Evolutionary conservation across 2,888 invertebrate genomes (phyloP), one percentile per base, ranked within the genome.

Genomic region (Acleris emargana): DNA sequence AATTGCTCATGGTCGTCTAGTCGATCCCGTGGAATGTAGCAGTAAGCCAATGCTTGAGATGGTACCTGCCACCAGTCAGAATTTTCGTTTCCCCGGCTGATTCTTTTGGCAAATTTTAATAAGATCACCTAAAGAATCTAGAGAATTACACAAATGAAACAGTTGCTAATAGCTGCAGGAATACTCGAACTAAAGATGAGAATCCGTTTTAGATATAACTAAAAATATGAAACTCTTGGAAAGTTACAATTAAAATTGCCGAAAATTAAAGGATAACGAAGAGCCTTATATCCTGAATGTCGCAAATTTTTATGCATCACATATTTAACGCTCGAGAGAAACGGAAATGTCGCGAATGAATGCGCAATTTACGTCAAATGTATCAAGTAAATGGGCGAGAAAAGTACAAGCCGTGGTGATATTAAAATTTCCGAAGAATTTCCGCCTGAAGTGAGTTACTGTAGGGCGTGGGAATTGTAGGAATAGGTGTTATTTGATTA

Each of bases 321-420:
- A 43, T 50, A 43, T 49, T 58, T 38, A 58, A 42, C 38, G 50
- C 62, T 42, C 43, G 25, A n/a, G 45, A 45, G 45, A 45, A 50
- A 20, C 16, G 43, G 55, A 43, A 54, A 62, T 50, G 52, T 43
- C 67, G 49, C 60, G 63, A 64, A 62, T 67, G 67, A 69, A 63
- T 68, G 68, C 74, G 79, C 82, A 82, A 84, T 88, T 87, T 80
- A 74, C 80, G 79, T 84, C 78, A 77, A 81, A 85, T 84, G 78
- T 84, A 82, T 86, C 83, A 86, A 79, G 75, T 76, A 76, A 83
- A 85, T 77, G 77, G 78, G 73, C 72, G 68, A 68, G 70, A 76
- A 60, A 80, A 79, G 77, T 79, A 75, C 77, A 77, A 78, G 75
- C 71, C 68, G 69, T 67, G 73, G 74, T 68, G 69, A 78, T 82